Conservation (phyloP, 64 coral and sea anemone genomes). For the Montipora capricornis region DNA sequence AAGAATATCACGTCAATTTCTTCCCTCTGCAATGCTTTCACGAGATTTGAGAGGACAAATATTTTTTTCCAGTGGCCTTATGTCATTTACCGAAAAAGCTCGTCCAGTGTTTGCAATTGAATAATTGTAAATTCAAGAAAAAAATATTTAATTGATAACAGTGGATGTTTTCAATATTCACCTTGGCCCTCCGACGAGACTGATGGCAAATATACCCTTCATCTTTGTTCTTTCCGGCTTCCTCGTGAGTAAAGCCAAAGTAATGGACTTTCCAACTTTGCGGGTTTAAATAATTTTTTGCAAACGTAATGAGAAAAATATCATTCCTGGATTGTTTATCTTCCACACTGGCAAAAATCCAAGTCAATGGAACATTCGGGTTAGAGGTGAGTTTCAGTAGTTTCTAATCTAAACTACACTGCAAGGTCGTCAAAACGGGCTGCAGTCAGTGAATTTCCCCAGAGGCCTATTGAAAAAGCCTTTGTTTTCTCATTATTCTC, state of each 20-base stretch:
- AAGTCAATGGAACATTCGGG: too few species aligned
- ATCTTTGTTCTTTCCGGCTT: neutral
- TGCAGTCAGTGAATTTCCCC: too few species aligned
- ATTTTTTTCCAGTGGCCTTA: neutral
- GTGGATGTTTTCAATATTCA: neutral
- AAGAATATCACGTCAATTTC: too few species aligned
- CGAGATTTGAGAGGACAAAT: neutral
- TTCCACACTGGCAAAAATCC: too few species aligned
- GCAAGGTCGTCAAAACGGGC: too few species aligned
- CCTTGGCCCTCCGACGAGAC: neutral
- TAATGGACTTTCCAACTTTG: neutral
- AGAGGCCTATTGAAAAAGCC: too few species aligned
- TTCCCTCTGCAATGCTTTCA: too few species aligned
- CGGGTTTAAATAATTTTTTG: neutral
- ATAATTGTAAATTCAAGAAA: neutral
- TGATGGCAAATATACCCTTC: too few species aligned
- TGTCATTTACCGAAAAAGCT: neutral
- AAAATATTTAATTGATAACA: neutral
- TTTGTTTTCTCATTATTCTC: too few species aligned
- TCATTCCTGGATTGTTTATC: too few species aligned
- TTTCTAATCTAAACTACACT: too few species aligned
- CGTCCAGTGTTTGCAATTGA: neutral
- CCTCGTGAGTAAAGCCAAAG: neutral
- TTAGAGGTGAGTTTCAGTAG: too few species aligned
- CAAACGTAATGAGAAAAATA: neutral